phyloP scores from a whole-genome alignment of 2,113 vertebrate genomes.

The Columbina picui region DNA sequence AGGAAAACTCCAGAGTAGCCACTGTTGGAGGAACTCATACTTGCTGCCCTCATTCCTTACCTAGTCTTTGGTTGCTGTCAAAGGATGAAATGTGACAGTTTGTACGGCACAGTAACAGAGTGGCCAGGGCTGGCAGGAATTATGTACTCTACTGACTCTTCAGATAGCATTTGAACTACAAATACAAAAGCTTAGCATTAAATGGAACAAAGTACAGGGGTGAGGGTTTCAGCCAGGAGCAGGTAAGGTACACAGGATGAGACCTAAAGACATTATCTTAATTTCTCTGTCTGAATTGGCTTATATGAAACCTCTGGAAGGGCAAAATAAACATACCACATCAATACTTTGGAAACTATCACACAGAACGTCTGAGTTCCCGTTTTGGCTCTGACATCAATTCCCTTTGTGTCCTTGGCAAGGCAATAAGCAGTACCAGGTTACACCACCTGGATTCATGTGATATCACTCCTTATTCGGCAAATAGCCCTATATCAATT shows the following conservation, averaged over 20 bases:
- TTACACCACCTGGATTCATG: background rate
- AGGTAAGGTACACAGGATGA: background rate
- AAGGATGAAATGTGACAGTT: constrained; percentile 1
- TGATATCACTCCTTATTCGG: background rate
- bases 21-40: background rate
- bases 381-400: background rate
- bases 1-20: background rate
- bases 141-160: background rate
- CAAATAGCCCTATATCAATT: background rate
- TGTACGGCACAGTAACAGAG: background rate
- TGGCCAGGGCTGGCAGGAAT: background rate
- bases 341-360: background rate
- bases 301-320: background rate
- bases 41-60: background rate
- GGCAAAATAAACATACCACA: background rate
- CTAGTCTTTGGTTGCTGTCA: constrained; percentile 3
- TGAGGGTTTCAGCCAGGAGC: background rate
- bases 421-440: background rate
- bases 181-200: background rate
- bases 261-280: background rate
- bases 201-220: background rate
- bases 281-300: background rate
- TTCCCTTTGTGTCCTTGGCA: background rate
- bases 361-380: background rate
- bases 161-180: background rate